phyloP scores from a whole-genome alignment of 2,113 vertebrate species.

The Ictalurus punctatus region DNA sequence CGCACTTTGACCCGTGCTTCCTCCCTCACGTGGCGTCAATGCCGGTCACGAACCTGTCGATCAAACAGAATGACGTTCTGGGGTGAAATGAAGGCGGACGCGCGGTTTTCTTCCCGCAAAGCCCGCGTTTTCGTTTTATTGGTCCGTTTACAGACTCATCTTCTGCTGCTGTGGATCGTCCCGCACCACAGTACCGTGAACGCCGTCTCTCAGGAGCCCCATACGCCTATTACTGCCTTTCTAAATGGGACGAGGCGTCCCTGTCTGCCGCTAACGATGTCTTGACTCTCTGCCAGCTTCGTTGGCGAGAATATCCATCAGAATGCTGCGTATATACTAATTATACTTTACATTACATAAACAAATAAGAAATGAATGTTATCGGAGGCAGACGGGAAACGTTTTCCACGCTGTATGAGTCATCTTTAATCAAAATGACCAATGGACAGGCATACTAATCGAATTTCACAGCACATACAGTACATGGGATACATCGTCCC shows the following conservation, averaged over 20 bases:
- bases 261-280: background rate
- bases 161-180: background rate
- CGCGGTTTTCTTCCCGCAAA: background rate
- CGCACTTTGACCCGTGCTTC: background rate
- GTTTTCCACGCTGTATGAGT: background rate
- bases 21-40: background rate
- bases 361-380: background rate
- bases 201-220: background rate
- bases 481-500: background rate
- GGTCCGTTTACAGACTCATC: background rate
- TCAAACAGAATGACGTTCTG: background rate
- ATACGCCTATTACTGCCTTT: background rate
- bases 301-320: background rate
- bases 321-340: no score
- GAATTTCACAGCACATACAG: background rate
- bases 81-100: background rate
- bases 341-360: background rate
- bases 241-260: background rate
- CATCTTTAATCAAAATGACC: background rate
- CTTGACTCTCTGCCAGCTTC: background rate
- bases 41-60: background rate
- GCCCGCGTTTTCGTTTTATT: background rate
- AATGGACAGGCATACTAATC: background rate
- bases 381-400: background rate
- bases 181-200: background rate